These are phyloP conservation scores for Ceriagrion tenellum DNA, from an alignment of 2,888 invertebrate species.

Conservation along the genomic window DNA sequence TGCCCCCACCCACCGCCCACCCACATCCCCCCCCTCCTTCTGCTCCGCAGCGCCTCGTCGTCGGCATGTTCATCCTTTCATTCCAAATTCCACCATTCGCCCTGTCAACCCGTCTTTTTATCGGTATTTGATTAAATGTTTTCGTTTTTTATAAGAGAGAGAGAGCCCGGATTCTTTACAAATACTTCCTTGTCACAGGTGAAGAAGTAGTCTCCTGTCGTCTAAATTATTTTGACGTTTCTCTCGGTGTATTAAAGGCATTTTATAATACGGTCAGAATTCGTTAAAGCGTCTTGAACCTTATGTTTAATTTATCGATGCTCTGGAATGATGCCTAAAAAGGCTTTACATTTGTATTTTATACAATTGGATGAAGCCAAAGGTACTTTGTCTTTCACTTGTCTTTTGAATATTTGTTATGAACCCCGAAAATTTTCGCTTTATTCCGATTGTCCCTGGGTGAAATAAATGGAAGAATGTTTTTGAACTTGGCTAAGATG, in stretches of 20 bases:
- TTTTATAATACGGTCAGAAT: not conserved
- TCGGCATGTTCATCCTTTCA: not conserved
- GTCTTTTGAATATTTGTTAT: not conserved
- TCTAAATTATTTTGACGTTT: slow-evolving; percentile 1
- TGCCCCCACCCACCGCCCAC: not conserved
- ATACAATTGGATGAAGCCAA: not conserved
- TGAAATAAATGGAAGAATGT: not conserved
- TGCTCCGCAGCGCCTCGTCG: not conserved
- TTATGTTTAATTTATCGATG: slow-evolving; percentile 1
- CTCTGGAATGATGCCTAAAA: not conserved
- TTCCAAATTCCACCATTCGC: not conserved
- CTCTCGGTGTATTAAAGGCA: not conserved
- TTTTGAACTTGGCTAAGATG: not conserved
- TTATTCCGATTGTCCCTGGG: not conserved
- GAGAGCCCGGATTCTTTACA: not conserved
- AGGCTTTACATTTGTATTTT: not conserved
- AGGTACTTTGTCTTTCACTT: not conserved
- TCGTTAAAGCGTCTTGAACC: slow-evolving; percentile 4
- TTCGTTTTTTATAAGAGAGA: not conserved
- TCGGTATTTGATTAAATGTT: slow-evolving; percentile 28
- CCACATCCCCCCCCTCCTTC: not conserved
- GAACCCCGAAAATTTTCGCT: not conserved
- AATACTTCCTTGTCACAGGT: slow-evolving; percentile 6
- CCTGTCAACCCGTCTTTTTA: slow-evolving; percentile 12
- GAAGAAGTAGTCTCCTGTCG: slow-evolving; percentile 2